phyloP scores from a whole-genome alignment of 2,888 invertebrate genomes.

The Chorisops tibialis region DNA sequence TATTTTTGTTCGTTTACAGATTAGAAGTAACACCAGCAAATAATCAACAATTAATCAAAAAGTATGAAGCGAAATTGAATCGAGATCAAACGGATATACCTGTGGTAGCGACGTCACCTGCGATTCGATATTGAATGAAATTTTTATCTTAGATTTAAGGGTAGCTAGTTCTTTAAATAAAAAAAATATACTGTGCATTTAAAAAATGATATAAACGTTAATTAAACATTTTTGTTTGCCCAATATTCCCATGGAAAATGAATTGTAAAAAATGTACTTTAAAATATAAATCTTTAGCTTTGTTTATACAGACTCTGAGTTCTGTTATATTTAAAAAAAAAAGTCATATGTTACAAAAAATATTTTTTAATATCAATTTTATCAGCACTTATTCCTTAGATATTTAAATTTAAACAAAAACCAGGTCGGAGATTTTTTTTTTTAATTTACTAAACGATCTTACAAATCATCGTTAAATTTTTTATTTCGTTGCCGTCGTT shows the following conservation, averaged over 20 bases:
- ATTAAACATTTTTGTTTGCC: no score
- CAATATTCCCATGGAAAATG: neutral
- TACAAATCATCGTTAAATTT: slow-evolving; percentile 57
- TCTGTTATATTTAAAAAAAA: no score
- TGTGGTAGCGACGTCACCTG: slow-evolving; percentile 4
- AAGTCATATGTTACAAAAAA: no score
- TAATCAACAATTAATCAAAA: slow-evolving; percentile 35
- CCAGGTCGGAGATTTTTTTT: neutral
- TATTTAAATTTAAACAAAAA: neutral
- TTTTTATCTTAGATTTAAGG: neutral
- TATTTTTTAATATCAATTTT: no score
- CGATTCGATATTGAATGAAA: slow-evolving; percentile 9
- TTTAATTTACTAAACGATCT: neutral
- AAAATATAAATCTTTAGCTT: no score
- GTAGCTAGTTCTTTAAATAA: neutral
- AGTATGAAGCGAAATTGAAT: slow-evolving; percentile 30
- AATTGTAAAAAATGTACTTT: no score
- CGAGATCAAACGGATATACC: slow-evolving; percentile 14
- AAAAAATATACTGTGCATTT: neutral
- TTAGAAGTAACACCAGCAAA: slow-evolving; percentile 36
- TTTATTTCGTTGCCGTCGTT: slow-evolving; percentile 70
- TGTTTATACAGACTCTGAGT: no score
- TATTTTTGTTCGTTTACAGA: slow-evolving; percentile 26
- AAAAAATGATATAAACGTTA: neutral
- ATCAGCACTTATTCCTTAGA: no score